phyloP scores from a whole-genome alignment of 2,797 vertebrate species.

The Pseudochaenichthys georgianus region DNA sequence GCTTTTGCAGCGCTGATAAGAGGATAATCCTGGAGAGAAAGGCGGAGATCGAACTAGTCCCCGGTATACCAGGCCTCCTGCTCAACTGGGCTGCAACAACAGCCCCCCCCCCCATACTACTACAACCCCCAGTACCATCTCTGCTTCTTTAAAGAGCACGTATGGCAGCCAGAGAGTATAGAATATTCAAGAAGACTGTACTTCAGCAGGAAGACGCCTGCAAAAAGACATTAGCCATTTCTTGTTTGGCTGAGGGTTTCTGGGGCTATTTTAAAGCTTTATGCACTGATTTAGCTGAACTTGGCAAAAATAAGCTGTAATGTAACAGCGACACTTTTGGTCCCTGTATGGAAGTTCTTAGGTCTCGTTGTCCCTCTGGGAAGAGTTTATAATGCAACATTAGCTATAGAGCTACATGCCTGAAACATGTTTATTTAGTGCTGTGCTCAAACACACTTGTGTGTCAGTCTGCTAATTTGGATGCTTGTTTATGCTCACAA shows the following conservation, averaged over 20 bases:
- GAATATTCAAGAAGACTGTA: constrained; percentile 79
- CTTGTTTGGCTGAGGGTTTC: constrained; percentile 40
- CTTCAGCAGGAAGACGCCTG: constrained; percentile 59
- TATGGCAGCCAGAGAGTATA: constrained; percentile 67
- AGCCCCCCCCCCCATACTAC: constrained; percentile 7
- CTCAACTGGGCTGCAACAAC: constrained; percentile 73
- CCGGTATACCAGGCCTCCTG: constrained; percentile 76
- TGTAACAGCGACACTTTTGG: constrained; percentile 16
- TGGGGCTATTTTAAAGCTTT: constrained; percentile 22
- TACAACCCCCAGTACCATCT: constrained; percentile 39
- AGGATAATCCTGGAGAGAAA: constrained; percentile 87
- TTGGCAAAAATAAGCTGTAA: not conserved
- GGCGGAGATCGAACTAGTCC: constrained; percentile 83
- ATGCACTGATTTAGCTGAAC: constrained; percentile 23
- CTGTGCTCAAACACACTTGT: constrained; percentile 9
- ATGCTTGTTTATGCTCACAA: constrained; percentile 37
- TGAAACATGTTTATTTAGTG: constrained; percentile 9
- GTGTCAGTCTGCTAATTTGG: constrained; percentile 10
- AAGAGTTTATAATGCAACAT: not conserved
- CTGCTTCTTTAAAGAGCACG: constrained; percentile 70
- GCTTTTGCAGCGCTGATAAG: constrained; percentile 85
- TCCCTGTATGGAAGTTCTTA: constrained; percentile 12
- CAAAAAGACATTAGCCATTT: constrained; percentile 52
- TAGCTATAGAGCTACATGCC: constrained; percentile 8
- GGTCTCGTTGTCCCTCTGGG: not conserved